phyloP scores from a whole-genome alignment of 2,797 vertebrate species.

The Novumbra hubbsi region DNA sequence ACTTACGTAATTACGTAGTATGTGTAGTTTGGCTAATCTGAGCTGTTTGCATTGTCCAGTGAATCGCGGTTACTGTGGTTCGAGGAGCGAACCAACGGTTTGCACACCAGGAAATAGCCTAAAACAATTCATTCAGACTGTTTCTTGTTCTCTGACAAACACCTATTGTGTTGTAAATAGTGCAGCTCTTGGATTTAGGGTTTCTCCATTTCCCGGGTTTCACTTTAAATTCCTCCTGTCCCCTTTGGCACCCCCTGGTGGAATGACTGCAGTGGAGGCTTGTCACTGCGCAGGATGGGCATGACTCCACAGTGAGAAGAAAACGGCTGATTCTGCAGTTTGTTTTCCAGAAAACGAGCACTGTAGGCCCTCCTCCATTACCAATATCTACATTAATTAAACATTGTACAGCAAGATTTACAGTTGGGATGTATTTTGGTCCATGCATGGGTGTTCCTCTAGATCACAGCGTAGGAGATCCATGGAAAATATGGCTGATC shows the following conservation, averaged over 20 bases:
- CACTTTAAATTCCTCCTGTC: slow-evolving; percentile 3
- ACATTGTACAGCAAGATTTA: background rate
- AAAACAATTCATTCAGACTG: background rate
- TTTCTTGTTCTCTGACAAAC: background rate
- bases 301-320: background rate
- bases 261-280: background rate
- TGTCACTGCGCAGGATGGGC: background rate
- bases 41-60: background rate
- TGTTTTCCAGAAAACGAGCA: background rate
- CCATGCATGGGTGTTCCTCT: background rate
- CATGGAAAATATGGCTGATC: background rate
- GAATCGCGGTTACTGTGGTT: background rate
- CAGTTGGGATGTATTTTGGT: background rate
- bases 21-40: no score
- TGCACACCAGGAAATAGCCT: background rate
- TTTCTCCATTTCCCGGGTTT: slow-evolving; percentile 1
- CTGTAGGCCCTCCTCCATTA: background rate
- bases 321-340: background rate
- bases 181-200: slow-evolving; percentile 19
- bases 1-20: no score
- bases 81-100: background rate
- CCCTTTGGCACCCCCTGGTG: slow-evolving; percentile 7
- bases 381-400: background rate
- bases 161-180: slow-evolving; percentile 16
- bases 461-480: background rate